Conservation (phyloP, 2,113 vertebrate species). For the Gasterosteus aculeatus region DNA sequence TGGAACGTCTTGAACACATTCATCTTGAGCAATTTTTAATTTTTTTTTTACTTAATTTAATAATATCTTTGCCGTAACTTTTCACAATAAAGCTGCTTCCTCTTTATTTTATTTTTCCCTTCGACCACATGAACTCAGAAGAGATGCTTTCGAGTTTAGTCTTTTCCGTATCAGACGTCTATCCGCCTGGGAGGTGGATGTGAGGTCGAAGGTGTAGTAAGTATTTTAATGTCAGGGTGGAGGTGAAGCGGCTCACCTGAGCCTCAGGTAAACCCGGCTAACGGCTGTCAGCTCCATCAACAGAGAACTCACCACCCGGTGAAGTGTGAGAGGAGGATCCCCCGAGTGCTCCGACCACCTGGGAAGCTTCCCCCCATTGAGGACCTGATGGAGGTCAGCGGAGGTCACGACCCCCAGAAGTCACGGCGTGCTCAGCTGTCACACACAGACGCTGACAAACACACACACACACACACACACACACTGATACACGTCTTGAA, state of each 20-base stretch:
- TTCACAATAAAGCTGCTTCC: too few relatives aligned
- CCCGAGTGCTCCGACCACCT: slow-evolving; percentile 21
- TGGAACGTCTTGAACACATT: too few relatives aligned
- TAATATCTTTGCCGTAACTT: too few relatives aligned
- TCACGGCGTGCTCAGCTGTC: slow-evolving; percentile 44
- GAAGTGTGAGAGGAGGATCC: slow-evolving; percentile 5
- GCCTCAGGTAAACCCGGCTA: slow-evolving; percentile 42
- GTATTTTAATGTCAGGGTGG: not conserved
- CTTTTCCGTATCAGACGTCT: too few relatives aligned
- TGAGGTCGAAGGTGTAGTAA: not conserved
- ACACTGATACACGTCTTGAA: not conserved
- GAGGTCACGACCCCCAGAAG: slow-evolving; percentile 38
- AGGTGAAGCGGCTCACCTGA: slow-evolving; percentile 27
- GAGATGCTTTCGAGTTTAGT: too few relatives aligned
- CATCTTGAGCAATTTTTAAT: too few relatives aligned
- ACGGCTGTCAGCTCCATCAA: slow-evolving; percentile 36
- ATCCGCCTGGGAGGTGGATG: not conserved
- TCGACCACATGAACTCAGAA: too few relatives aligned
- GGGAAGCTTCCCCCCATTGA: slow-evolving; percentile 33
- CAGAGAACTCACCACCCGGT: not conserved
- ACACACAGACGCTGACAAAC: not conserved
- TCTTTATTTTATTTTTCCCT: too few relatives aligned
- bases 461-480: slow-evolving; percentile 5
- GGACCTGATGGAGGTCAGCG: slow-evolving; percentile 16
- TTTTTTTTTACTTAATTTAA: too few relatives aligned